Conservation (phyloP, 2,113 vertebrate species). For the Podiceps cristatus region DNA sequence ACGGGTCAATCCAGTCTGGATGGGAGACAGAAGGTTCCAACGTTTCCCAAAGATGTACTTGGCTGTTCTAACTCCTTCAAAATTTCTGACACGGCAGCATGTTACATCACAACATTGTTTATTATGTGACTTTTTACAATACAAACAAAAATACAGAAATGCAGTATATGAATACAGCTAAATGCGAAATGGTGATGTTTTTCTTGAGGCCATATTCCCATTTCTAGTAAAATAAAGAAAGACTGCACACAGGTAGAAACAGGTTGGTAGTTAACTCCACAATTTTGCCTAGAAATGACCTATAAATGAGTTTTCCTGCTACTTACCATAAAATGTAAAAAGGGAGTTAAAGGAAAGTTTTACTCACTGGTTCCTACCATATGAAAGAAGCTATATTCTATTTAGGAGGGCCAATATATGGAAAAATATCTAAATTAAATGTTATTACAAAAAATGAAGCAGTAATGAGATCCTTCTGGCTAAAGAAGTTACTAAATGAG, state of each 20-base stretch:
- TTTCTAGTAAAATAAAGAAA: conserved; percentile 84
- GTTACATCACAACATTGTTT: conserved; percentile 95
- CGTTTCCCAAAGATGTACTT: not conserved
- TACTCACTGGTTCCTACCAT: conserved; percentile 82
- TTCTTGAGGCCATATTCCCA: conserved; percentile 83
- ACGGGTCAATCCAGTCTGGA: fast-evolving
- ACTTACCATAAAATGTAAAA: conserved; percentile 87
- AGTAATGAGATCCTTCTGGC: conserved; percentile 89
- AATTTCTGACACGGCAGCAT: not conserved
- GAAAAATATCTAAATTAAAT: conserved; percentile 90
- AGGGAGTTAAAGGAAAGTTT: conserved; percentile 83
- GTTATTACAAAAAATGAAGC: conserved; percentile 91
- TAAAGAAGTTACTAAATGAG: conserved; percentile 90
- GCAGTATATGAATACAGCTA: conserved; percentile 96
- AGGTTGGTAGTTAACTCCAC: conserved; percentile 80
- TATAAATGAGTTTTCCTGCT: conserved; percentile 83
- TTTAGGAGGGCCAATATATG: conserved; percentile 91
- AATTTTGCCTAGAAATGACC: conserved; percentile 81
- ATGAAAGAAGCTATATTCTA: conserved; percentile 87
- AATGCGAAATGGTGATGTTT: conserved; percentile 82
- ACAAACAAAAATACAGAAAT: conserved; percentile 98
- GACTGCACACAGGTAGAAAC: conserved; percentile 84
- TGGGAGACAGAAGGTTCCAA: not conserved
- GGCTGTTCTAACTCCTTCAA: not conserved
- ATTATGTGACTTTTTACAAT: conserved; percentile 99